Base-by-base conservation (phyloP, 2,888 invertebrate genomes). In the Gibbula magus region DNA sequence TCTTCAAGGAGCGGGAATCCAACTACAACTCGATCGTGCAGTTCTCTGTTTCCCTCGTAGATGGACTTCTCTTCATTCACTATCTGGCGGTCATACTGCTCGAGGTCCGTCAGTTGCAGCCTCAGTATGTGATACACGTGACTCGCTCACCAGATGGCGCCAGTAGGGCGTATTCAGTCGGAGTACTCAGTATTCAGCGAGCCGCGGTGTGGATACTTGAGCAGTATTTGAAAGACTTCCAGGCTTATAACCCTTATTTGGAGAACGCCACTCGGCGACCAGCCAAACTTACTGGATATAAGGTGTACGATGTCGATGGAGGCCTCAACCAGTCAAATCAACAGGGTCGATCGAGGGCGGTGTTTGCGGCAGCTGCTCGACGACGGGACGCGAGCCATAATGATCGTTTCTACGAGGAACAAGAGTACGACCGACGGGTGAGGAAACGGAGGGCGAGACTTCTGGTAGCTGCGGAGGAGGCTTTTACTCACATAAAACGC, bases 101-200 rank as follows among this genome's bases (percentile, higher is more conserved):
- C 89, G 98, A 99, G 94, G 95, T 99, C 81, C 95, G 99, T 54
- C 98, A 99, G 92, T 94, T 97, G 85, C 97, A 97, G 91, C 96
- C 98, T 0, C 95, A 95, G 82, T 99, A 96, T 88, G 91, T 92
- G 20, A 91, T 94, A 2, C 20, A 66, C 74, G 92, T 99, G 83
- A 96, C 98, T 0, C 95, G 99, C 80, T 98, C 98, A 79, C 99
- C 99, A 0, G 99, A 99, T 93, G 99, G 99, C 0, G 96, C 97
- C 87, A 96, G 97, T 85, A 95, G 95, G 87, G 96, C 97, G 0
- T 98, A 97, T 92, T 95, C 85, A 45, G 96, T 92, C 20, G 93
- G 93, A 74, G 82, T 90, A 56, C 94, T 99, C 83, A 98, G 98
- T 88, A 97, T 99, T 88, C 99, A 99, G 92, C 94, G 98, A 88